Base-by-base conservation (phyloP, 2,113 vertebrate genomes). In the Oreochromis tanganicae region DNA sequence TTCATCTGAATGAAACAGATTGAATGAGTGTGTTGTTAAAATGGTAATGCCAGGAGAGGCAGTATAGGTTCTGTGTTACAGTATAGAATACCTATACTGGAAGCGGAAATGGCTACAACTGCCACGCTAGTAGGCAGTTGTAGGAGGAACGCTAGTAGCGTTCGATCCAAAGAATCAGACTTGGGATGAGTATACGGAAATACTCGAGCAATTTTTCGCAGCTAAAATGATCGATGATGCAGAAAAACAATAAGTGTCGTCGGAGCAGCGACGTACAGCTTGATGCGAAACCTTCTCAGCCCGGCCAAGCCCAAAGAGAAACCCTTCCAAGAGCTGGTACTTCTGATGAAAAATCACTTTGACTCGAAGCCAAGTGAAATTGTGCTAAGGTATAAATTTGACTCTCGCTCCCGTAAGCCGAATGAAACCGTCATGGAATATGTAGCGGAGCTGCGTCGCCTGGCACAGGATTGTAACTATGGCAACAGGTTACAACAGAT, bases 361-460 rank as follows among this genome's bases (percentile, higher is more conserved):
- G n/a, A 55, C 21, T n/a, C 52, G 21, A 0, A 55, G 52, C 52
- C n/a, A 9, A 55, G 52, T 55, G n/a, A 55, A 55, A 55, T 0
- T 55, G 52, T 55, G 52, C n/a, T 21, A 55, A 55, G 52, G 52
- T 55, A 55, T 55, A 55, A 55, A 21, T 55, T 55, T 9, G 9
- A 55, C n/a, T 0, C 0, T 21, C 9, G n/a, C 52, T 55, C 0
- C 52, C 9, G 5, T n/a, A 55, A 55, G n/a, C 0, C 52, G 21
- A 21, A 21, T 21, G 52, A 55, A 55, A 55, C n/a, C 1, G n/a
- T 6, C 52, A 55, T 55, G 0, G 1, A 55, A 55, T 55, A 55
- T 55, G 52, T 54, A 55, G 52, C n/a, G 9, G 9, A 54, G 52
- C n/a, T 11, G 9, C n/a, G 5, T 54, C n/a, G 21, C 52, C 52